A percentile compares a stretch with the other conserved stretches of the same genome.
phyloP scores from a whole-genome alignment of 2,113 vertebrate species.

The Ammodytes marinus region DNA sequence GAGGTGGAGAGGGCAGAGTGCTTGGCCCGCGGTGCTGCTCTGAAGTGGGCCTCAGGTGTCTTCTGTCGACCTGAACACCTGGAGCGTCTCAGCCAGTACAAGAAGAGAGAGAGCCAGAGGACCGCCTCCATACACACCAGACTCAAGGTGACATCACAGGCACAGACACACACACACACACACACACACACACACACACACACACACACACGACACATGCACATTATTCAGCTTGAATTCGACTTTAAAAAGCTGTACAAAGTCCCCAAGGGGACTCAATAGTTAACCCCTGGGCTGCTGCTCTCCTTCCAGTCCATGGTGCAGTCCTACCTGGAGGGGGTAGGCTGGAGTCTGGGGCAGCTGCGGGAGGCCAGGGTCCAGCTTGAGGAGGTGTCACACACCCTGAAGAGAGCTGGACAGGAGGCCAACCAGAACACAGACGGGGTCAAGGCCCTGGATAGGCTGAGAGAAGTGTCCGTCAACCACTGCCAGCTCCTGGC shows the following conservation, averaged over 20 bases:
- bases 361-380: slow-evolving; percentile 86
- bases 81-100: slow-evolving; percentile 90
- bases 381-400: slow-evolving; percentile 82
- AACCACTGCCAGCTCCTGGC: slow-evolving; percentile 90
- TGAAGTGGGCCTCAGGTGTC: slow-evolving; percentile 97
- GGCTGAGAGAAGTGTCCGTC: slow-evolving; percentile 82
- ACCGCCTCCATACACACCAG: slow-evolving; percentile 93
- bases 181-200: neutral
- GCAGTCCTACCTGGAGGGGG: slow-evolving; percentile 95
- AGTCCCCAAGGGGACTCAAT: neutral
- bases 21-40: slow-evolving; percentile 92
- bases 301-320: slow-evolving; percentile 88
- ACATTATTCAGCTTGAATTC: too few species aligned
- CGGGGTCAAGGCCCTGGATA: slow-evolving; percentile 79
- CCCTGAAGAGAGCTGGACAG: slow-evolving; percentile 81
- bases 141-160: slow-evolving; percentile 88
- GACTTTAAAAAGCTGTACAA: neutral
- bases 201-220: too few species aligned
- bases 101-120: slow-evolving; percentile 91
- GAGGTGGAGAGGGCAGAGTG: slow-evolving; percentile 90
- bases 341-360: slow-evolving; percentile 90
- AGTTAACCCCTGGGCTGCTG: neutral
- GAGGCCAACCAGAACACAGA: slow-evolving; percentile 81
- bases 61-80: slow-evolving; percentile 94
- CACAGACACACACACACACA: neutral